Evolutionary conservation across 2,888 invertebrate genomes (phyloP), one percentile per base, ranked within the genome.

Genomic region (Hoplodrina blanda): DNA sequence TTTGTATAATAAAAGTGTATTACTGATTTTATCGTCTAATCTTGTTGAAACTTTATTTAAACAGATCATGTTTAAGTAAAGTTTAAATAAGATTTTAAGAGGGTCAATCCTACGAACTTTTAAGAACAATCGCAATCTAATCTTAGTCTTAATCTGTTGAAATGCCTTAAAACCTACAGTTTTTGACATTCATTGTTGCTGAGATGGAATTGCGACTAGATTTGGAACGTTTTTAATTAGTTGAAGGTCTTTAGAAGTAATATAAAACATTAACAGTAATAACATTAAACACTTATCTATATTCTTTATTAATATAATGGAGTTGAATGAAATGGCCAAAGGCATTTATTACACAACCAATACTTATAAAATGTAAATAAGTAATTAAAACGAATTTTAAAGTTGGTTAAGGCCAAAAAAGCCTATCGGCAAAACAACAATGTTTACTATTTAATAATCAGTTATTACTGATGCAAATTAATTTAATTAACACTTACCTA

Each of bases 1-100:
- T 73, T 76, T 62, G 25, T 63, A 56, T 41, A 76, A 62, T 81
- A 76, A 71, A 67, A 73, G 10, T 61, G 15, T 49, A 53, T 46
- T 49, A 52, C 55, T 4, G 61, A 76, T 75, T 61, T 73, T 62
- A 73, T 68, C 66, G 41, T 53, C 64, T 15, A 69, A 56, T 75
- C 50, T 49, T 61, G 44, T 66, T 56, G 8, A 53, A 53, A 70
- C 46, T 53, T 50, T 11, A 57, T 15, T n/a, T 8, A 25, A 59
- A 44, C 33, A 33, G 6, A 25, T 17, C 11, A 44, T 44, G 37
- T 37, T 37, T 37, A 37, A 8, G 8, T 37, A 7, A 37, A 8
- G 37, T 37, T 37, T 37, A 37, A 25, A 25, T 25, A 25, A 37
- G 37, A 37, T 37, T 37, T 7, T 6, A 33, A 37, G 8, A 8